Conservation (phyloP, 1,140 invertebrate species). For the Drosophila nebulosa region DNA sequence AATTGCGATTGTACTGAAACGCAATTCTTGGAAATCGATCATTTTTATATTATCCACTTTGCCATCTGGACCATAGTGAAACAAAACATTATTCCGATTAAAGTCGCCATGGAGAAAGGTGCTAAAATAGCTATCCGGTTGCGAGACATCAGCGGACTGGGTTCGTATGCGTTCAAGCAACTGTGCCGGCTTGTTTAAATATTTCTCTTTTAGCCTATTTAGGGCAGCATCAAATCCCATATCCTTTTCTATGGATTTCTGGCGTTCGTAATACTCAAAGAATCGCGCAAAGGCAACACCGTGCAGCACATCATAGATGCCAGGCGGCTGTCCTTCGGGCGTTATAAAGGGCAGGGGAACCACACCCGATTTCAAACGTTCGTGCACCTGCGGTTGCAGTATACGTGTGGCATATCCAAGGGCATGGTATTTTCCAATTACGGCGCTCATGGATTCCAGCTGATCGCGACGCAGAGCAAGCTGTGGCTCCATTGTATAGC, state of each 20-base stretch:
- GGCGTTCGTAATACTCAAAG: constrained; percentile 60
- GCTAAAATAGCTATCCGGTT: constrained; percentile 50
- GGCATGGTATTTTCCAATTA: constrained; percentile 66
- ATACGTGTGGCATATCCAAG: constrained; percentile 62
- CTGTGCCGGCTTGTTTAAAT: constrained; percentile 40
- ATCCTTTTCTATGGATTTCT: constrained; percentile 8
- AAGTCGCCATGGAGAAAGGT: constrained; percentile 76
- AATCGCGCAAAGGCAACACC: constrained; percentile 65
- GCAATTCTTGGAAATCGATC: constrained; percentile 79
- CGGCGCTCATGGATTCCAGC: constrained; percentile 52
- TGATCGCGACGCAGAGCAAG: constrained; percentile 58
- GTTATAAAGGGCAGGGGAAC: constrained; percentile 50
- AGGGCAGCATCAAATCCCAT: constrained; percentile 25
- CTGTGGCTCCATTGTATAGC: constrained; percentile 61
- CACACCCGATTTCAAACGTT: constrained; percentile 39
- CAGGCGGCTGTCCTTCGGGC: neutral
- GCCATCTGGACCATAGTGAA: constrained; percentile 39
- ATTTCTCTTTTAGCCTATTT: constrained; percentile 47
- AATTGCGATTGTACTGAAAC: constrained; percentile 60
- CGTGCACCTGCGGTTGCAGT: constrained; percentile 44
- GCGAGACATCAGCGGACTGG: constrained; percentile 11
- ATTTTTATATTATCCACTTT: constrained; percentile 54
- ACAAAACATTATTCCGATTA: constrained; percentile 78
- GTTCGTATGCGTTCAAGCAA: constrained; percentile 61
- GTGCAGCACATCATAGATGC: constrained; percentile 49